phyloP scores from a whole-genome alignment of 1,140 invertebrate genomes.

The Diuraphis noxia region DNA sequence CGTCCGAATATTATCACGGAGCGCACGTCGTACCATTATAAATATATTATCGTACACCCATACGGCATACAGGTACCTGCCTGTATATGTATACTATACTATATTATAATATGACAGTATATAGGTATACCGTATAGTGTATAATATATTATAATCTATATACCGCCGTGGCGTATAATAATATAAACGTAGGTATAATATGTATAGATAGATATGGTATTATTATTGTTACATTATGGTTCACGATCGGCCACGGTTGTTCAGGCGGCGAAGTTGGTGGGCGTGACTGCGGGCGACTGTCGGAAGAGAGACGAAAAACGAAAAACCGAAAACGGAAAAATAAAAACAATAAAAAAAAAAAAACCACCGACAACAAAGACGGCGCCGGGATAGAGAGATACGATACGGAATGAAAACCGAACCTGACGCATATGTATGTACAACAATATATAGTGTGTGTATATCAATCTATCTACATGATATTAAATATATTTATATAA shows the following conservation, averaged over 20 bases:
- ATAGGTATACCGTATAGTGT: not conserved
- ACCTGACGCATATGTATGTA: not conserved
- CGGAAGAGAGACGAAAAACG: not conserved
- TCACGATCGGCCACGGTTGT: slow-evolving; percentile 1
- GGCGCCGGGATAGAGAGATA: not conserved
- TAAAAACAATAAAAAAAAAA: not conserved
- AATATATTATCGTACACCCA: not conserved
- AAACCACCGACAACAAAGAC: slow-evolving; percentile 1
- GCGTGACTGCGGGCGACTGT: not conserved
- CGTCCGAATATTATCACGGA: slow-evolving; percentile 1
- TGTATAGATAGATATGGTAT: not conserved
- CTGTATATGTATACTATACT: not conserved
- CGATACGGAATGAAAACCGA: not conserved
- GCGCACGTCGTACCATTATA: not conserved
- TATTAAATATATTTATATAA: not conserved
- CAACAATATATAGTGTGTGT: too few species aligned
- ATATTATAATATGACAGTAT: not conserved
- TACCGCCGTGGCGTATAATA: not conserved
- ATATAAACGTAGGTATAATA: not conserved
- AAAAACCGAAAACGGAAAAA: not conserved
- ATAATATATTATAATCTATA: not conserved
- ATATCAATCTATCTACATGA: not conserved
- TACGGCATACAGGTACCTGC: not conserved
- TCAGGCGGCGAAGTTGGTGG: not conserved
- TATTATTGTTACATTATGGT: slow-evolving; percentile 13